phyloP scores from a whole-genome alignment of 2,797 vertebrate genomes.

The Gambelia wislizenii region DNA sequence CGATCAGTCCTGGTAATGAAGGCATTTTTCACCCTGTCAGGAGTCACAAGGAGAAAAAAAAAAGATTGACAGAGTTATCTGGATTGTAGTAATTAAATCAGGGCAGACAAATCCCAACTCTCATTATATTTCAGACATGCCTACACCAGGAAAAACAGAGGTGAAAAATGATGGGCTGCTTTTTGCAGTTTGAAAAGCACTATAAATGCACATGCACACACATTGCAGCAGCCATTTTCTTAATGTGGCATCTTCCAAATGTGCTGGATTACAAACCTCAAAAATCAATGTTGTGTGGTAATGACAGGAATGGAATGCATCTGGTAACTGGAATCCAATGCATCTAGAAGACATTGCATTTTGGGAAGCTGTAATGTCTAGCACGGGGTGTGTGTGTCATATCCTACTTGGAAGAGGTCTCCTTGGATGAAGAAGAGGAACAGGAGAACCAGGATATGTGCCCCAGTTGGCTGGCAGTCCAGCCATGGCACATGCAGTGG shows the following conservation, averaged over 20 bases:
- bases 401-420: no score
- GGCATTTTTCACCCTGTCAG: conserved; percentile 77
- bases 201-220: conserved; percentile 2
- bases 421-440: no score
- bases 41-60: conserved; percentile 74
- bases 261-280: background rate
- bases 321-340: background rate
- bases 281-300: background rate
- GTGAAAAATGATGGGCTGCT: conserved; percentile 65
- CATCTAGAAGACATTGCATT: background rate
- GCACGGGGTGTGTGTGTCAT: no score
- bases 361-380: no score
- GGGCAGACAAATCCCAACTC: conserved; percentile 78
- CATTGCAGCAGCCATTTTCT: background rate
- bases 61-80: conserved; percentile 80
- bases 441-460: no score
- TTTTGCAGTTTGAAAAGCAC: conserved; percentile 55
- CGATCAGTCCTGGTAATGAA: conserved; percentile 76
- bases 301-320: background rate
- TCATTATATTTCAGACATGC: conserved; percentile 79
- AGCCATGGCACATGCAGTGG: no score
- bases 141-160: conserved; percentile 70
- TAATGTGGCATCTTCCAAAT: background rate
- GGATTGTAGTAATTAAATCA: conserved; percentile 81
- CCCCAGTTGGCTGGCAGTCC: no score